phyloP scores from a whole-genome alignment of 2,888 invertebrate species.

The Andricus curvator region DNA sequence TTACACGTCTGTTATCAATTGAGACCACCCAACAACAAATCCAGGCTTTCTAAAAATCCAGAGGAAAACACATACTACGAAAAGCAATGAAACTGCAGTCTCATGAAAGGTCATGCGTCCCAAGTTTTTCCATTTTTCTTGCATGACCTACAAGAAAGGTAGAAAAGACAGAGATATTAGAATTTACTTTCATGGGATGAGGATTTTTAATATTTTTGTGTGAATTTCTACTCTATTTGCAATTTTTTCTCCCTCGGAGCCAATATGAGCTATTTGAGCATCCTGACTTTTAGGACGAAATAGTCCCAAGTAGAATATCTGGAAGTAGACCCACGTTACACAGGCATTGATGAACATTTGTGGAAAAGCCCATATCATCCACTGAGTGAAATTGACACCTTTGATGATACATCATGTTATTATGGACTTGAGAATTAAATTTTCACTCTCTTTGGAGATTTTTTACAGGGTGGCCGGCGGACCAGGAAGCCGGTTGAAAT shows the following conservation, averaged over 20 bases:
- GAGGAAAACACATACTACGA: constrained; percentile 78
- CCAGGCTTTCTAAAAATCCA: constrained; percentile 82
- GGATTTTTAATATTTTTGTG: not conserved
- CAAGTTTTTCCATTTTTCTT: constrained; percentile 76
- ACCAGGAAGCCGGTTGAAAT: no score
- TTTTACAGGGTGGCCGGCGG: no score
- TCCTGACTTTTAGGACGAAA: constrained; percentile 65
- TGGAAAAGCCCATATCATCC: constrained; percentile 79
- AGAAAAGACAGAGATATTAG: not conserved
- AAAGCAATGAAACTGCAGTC: constrained; percentile 72
- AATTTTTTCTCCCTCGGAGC: constrained; percentile 65
- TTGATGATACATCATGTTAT: constrained; percentile 11
- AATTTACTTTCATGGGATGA: not conserved
- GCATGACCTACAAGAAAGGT: constrained; percentile 69
- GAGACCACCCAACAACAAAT: constrained; percentile 81
- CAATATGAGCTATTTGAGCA: constrained; percentile 61
- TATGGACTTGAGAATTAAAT: no score
- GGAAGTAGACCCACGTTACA: constrained; percentile 79
- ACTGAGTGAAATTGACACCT: constrained; percentile 77
- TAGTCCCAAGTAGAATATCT: constrained; percentile 70
- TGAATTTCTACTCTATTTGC: constrained; percentile 65
- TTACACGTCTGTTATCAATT: constrained; percentile 62
- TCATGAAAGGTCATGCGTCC: constrained; percentile 79
- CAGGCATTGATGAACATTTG: constrained; percentile 76
- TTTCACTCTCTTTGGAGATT: no score